These are phyloP conservation scores for Pristionchus mayeri DNA, from an alignment of 2,888 invertebrate genomes.

Conservation along the genomic window DNA sequence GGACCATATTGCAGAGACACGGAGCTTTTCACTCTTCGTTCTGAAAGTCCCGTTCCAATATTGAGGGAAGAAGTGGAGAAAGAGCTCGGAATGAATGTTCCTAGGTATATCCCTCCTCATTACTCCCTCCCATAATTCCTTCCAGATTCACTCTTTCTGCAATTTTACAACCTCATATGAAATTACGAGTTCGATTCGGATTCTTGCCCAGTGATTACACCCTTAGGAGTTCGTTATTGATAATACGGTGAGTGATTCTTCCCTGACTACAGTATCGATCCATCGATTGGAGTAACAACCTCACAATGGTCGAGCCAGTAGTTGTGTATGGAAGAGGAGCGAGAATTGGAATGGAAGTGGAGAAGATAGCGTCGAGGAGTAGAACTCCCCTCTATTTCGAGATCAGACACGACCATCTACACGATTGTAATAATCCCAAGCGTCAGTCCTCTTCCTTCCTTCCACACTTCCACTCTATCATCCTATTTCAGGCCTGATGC, in stretches of 20 bases:
- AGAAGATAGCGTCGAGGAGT: conserved; percentile 65
- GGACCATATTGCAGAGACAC: conserved; percentile 71
- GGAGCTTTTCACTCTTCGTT: conserved; percentile 73
- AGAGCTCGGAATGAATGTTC: conserved; percentile 75
- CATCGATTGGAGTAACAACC: conserved; percentile 85
- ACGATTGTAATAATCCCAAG: conserved; percentile 80
- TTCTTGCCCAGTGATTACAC: conserved; percentile 79
- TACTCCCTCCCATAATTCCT: background rate
- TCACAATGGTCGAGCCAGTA: conserved; percentile 91
- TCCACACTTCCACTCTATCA: background rate
- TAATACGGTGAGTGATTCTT: conserved; percentile 77
- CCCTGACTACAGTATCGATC: background rate
- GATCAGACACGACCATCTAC: conserved; percentile 83
- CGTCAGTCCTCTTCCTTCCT: conserved; percentile 77
- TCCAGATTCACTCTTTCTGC: conserved; percentile 79
- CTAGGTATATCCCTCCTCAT: conserved; percentile 49
- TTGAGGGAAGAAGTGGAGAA: conserved; percentile 78
- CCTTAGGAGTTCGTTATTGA: conserved; percentile 78
- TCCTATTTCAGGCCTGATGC: conserved; percentile 67
- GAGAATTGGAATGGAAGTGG: conserved; percentile 85
- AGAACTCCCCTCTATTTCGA: conserved; percentile 86
- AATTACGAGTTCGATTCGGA: conserved; percentile 77
- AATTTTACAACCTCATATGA: conserved; percentile 81
- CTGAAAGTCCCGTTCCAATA: conserved; percentile 76
- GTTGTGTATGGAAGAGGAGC: conserved; percentile 89